phyloP scores from a whole-genome alignment of 2,113 vertebrate genomes.

The Sceloporus undulatus region DNA sequence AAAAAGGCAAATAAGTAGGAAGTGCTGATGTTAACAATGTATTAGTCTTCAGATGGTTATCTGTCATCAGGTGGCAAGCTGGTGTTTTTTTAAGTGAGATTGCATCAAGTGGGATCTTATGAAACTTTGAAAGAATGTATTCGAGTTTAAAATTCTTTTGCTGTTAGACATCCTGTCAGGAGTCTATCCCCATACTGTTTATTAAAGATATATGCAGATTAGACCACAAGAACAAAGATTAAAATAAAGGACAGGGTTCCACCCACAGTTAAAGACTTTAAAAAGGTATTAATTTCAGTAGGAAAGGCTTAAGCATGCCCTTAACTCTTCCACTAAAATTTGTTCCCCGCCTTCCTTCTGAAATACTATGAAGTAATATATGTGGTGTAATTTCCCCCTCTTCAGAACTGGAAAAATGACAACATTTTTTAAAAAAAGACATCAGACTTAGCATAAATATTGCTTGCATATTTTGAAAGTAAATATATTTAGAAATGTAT shows the following conservation, averaged over 20 bases:
- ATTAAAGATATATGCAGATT: conserved; percentile 66
- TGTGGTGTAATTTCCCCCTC: background rate
- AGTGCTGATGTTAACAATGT: conserved; percentile 52
- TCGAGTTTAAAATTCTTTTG: conserved; percentile 52
- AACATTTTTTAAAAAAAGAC: no score
- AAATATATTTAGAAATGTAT: background rate
- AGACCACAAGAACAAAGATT: conserved; percentile 17
- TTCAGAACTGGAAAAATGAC: background rate
- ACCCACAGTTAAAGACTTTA: background rate
- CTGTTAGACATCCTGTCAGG: conserved; percentile 32
- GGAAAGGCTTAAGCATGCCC: background rate
- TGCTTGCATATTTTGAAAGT: background rate
- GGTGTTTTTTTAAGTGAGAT: conserved; percentile 61
- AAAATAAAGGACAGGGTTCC: conserved; percentile 40
- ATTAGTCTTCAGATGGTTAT: conserved; percentile 59
- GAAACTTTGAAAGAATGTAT: conserved; percentile 27
- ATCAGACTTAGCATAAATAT: background rate
- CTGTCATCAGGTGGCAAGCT: conserved; percentile 45
- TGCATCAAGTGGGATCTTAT: conserved; percentile 39
- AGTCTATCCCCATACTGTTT: conserved; percentile 51
- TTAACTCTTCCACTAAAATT: background rate
- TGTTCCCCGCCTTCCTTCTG: background rate
- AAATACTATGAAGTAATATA: background rate
- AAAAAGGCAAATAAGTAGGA: conserved; percentile 38
- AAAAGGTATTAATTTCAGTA: background rate